Percentiles rank a stretch among this genome's conserved stretches.
phyloP scores from a whole-genome alignment of 1,140 invertebrate species.

The Mizuhopecten yessoensis region DNA sequence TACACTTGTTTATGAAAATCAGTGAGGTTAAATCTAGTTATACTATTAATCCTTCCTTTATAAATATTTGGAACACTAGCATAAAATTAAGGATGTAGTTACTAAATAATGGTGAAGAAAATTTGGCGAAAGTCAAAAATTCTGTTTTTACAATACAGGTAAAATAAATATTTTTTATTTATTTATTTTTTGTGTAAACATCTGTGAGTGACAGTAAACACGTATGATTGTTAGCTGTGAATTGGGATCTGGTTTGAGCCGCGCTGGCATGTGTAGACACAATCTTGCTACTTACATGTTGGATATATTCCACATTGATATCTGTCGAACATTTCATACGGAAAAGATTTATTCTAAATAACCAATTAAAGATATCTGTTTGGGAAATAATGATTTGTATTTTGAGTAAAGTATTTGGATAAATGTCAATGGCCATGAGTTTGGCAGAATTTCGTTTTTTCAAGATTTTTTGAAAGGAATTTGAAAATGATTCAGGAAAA shows the following conservation, averaged over 20 bases:
- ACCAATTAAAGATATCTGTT: slow-evolving; percentile 29
- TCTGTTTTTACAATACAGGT: too few relatives aligned
- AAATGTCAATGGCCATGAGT: background rate
- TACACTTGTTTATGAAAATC: too few relatives aligned
- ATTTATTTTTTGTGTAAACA: background rate
- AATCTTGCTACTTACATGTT: background rate
- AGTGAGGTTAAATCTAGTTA: too few relatives aligned
- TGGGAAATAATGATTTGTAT: background rate
- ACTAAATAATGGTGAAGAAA: too few relatives aligned
- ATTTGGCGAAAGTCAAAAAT: too few relatives aligned
- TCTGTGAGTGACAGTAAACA: background rate
- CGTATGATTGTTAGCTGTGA: background rate
- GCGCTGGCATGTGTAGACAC: background rate
- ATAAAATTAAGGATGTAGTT: too few relatives aligned
- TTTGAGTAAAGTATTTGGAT: background rate
- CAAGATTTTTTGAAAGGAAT: background rate
- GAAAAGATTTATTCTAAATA: background rate
- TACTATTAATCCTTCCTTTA: too few relatives aligned
- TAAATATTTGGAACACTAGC: too few relatives aligned
- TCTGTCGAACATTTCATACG: background rate
- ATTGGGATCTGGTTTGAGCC: background rate
- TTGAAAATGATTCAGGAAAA: background rate
- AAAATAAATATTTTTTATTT: too few relatives aligned
- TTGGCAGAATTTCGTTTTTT: background rate
- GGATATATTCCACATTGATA: background rate